Conservation (phyloP, 64 coral and sea anemone species). For the Acropora tenuis region DNA sequence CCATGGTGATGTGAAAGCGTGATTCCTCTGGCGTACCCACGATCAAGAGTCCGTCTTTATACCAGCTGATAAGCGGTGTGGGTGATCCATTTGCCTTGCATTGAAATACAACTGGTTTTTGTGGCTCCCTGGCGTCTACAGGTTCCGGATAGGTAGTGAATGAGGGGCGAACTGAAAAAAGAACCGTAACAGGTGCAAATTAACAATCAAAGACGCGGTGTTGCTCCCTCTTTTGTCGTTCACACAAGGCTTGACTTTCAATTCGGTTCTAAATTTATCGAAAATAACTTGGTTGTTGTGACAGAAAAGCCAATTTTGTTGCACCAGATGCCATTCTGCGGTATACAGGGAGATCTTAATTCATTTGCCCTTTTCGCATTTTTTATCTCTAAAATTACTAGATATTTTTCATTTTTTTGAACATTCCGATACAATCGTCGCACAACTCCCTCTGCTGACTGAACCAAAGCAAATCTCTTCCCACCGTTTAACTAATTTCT, state of each 20-base stretch:
- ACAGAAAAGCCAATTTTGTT: too few relatives aligned
- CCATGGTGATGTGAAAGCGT: slow-evolving; percentile 41
- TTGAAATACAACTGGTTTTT: slow-evolving; percentile 78
- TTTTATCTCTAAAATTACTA: neutral
- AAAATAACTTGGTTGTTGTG: too few relatives aligned
- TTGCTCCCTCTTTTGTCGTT: too few relatives aligned
- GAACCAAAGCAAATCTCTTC: neutral
- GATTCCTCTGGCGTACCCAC: slow-evolving; percentile 36
- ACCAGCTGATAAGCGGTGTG: slow-evolving; percentile 71
- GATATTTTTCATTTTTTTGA: neutral
- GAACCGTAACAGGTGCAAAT: too few relatives aligned
- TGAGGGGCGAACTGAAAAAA: slow-evolving; percentile 64
- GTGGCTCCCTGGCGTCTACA: slow-evolving; percentile 56
- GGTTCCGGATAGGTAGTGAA: slow-evolving; percentile 56
- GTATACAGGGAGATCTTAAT: too few relatives aligned
- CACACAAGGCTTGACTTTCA: too few relatives aligned
- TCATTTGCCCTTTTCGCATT: neutral
- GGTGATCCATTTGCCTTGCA: slow-evolving; percentile 74
- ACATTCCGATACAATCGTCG: neutral
- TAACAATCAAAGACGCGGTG: too few relatives aligned
- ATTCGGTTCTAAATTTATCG: too few relatives aligned
- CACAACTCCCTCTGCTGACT: neutral
- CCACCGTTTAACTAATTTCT: neutral
- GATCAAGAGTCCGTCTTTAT: slow-evolving; percentile 61
- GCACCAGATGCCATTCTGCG: too few relatives aligned